Evolutionary conservation across 2,113 vertebrate genomes (phyloP).

Genomic region (Seriola aureovittata): DNA sequence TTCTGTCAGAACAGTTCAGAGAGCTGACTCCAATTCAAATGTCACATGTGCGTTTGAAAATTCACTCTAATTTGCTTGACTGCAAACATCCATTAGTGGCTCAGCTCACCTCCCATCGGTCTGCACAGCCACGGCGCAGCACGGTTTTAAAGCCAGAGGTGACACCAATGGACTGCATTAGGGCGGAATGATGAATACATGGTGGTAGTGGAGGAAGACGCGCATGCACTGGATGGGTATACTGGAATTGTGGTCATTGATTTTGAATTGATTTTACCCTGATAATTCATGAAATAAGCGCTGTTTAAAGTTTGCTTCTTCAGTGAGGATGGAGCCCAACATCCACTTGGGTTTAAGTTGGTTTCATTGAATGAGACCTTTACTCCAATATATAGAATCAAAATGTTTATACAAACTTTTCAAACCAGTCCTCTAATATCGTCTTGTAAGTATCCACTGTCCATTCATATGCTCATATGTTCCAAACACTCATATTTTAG

Average conservation of each 20-base stretch:
- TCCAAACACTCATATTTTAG: too few species aligned
- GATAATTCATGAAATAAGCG: too few species aligned
- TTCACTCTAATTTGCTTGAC: conserved; percentile 36
- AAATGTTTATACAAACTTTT: too few species aligned
- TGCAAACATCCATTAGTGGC: conserved; percentile 45
- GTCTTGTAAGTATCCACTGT: too few species aligned
- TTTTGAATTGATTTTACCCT: background rate
- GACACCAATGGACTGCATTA: background rate
- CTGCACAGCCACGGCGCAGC: background rate
- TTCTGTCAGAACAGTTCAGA: conserved; percentile 41
- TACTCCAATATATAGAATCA: too few species aligned
- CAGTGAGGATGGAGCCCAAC: background rate
- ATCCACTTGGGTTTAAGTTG: background rate
- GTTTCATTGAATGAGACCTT: too few species aligned
- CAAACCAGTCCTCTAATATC: too few species aligned
- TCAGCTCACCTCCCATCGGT: background rate
- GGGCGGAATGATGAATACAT: conserved; percentile 3
- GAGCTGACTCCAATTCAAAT: conserved; percentile 25
- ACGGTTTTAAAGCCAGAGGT: background rate
- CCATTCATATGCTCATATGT: too few species aligned
- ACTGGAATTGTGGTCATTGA: background rate
- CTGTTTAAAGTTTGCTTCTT: too few species aligned
- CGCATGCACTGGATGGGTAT: background rate
- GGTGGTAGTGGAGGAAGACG: background rate
- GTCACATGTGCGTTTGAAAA: conserved; percentile 22